Percentiles rank a stretch among this genome's conserved stretches.
These are phyloP conservation scores for Coelopa pilipes DNA, from an alignment of 2,888 invertebrate species.

Conservation along the genomic window DNA sequence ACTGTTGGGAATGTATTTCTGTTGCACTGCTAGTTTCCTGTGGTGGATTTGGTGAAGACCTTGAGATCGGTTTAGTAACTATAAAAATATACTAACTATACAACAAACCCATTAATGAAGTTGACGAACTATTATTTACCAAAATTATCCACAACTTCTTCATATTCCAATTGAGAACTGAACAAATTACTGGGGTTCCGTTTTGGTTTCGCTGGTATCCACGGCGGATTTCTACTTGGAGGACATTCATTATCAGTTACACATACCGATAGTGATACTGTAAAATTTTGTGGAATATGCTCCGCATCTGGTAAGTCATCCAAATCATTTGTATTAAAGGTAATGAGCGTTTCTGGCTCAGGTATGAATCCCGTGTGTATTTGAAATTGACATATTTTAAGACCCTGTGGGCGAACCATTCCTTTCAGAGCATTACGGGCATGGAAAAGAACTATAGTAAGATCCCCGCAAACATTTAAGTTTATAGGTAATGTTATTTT, in stretches of 20 bases:
- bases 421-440: conserved; percentile 86
- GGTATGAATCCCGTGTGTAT: conserved; percentile 90
- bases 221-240: conserved; percentile 77
- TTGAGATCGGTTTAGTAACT: conserved; percentile 67
- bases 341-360: conserved; percentile 78
- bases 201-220: conserved; percentile 77
- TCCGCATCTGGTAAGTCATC: conserved; percentile 82
- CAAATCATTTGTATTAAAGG: conserved; percentile 79
- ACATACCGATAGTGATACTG: conserved; percentile 76
- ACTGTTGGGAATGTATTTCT: conserved; percentile 25
- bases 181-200: conserved; percentile 72
- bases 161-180: conserved; percentile 81
- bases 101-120: neutral
- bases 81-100: conserved; percentile 31
- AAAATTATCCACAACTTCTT: conserved; percentile 86
- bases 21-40: conserved; percentile 45
- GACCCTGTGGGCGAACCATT: conserved; percentile 81
- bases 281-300: conserved; percentile 78
- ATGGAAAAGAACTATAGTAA: conserved; percentile 83
- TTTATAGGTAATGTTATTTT: conserved; percentile 77
- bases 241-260: conserved; percentile 77
- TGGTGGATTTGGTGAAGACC: conserved; percentile 51
- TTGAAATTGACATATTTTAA: conserved; percentile 88
- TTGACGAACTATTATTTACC: conserved; percentile 67
- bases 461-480: conserved; percentile 85